Evolutionary conservation across 2,888 invertebrate genomes (phyloP).

Genomic region (Nomada ruficornis): DNA sequence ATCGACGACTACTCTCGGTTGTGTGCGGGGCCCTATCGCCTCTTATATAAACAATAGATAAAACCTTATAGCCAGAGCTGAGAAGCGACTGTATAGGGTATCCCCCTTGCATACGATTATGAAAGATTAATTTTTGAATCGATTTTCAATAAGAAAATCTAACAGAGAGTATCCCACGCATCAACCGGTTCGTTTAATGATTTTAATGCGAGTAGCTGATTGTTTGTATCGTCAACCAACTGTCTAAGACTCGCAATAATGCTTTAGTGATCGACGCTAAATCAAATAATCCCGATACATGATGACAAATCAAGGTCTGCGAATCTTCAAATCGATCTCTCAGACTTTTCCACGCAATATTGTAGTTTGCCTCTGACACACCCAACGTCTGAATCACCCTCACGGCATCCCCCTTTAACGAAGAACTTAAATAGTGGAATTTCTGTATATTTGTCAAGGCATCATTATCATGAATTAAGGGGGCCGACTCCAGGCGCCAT

Average conservation of each 20-base stretch:
- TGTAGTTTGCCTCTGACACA: not conserved
- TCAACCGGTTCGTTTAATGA: not conserved
- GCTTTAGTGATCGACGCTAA: too few species aligned
- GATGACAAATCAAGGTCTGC: not conserved
- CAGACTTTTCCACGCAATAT: not conserved
- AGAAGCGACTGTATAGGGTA: too few species aligned
- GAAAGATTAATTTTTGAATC: too few species aligned
- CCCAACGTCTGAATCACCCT: not conserved
- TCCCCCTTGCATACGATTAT: too few species aligned
- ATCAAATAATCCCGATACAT: not conserved
- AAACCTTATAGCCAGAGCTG: too few species aligned
- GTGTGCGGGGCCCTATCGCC: too few species aligned
- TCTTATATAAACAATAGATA: too few species aligned
- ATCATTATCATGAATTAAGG: not conserved
- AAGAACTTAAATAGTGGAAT: slow-evolving; percentile 11
- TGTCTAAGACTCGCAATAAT: not conserved
- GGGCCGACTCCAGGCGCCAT: too few species aligned
- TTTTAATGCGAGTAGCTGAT: slow-evolving; percentile 1
- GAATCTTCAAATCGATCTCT: slow-evolving; percentile 3
- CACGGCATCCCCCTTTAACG: slow-evolving; percentile 1
- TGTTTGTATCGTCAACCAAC: not conserved
- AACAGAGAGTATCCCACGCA: not conserved
- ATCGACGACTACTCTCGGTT: too few species aligned
- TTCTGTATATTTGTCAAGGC: not conserved
- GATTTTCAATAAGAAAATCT: too few species aligned